Evolutionary conservation across 2,113 vertebrate genomes (phyloP), one percentile per base, ranked within the genome.

Genomic region (Morone saxatilis): DNA sequence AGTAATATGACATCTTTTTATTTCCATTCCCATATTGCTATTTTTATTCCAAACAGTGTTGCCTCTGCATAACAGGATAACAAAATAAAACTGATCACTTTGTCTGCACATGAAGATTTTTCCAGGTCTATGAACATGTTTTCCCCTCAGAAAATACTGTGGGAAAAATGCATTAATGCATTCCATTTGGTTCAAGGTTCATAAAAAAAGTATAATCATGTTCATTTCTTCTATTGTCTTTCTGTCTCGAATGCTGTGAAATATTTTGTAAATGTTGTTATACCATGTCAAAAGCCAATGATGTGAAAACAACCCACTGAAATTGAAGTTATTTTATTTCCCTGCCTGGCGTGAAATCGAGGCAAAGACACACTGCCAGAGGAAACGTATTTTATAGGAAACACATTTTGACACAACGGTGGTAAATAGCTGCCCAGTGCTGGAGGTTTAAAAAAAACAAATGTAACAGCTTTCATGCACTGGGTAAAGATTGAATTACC

Each of bases 291-390:
- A 71, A 87, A 83, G 50, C 75, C 51, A 76, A 19, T 67, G 73
- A 81, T 75, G 60, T 81, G 54, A 81, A 77, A 92, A 88, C 84
- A 85, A 70, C 83, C 65, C 59, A 66, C 66, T 74, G 81, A 83
- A 87, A 89, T 75, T 60, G 61, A 76, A 85, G 77, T 86, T 25
- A 60, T 81, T 76, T 80, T 87, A 48, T 88, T 90, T 75, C 65
- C 69, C 80, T 71, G 20, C 20, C 72, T 81, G 86, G n/a, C 53
- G 43, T 89, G 83, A 93, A 90, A 93, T 93, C 22, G 70, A 81
- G 31, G 48, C 60, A 75, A 61, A 82, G 74, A 61, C 66, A 50
- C 68, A 76, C 56, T 20, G 81, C 87, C 88, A 81, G 87, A 75
- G 81, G 87, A 90, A 81, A 89, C 60, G 84, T 65, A 71, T 74